Percentiles rank a stretch among this genome's conserved stretches.
These are phyloP conservation scores for Agrotis clavis DNA, from an alignment of 2,888 invertebrate species.

Conservation along the genomic window DNA sequence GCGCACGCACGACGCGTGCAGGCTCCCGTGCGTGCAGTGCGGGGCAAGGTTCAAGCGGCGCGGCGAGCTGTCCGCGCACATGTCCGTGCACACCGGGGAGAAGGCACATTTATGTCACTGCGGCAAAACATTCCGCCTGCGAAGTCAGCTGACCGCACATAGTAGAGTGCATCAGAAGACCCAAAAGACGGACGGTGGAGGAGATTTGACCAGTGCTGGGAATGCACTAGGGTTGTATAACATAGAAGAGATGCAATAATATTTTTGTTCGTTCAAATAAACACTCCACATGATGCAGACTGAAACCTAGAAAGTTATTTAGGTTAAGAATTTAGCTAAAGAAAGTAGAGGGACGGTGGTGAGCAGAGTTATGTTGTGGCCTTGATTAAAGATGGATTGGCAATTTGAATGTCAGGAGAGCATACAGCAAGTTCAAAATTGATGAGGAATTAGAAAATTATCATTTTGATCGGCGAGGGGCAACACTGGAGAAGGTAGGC, in stretches of 20 bases:
- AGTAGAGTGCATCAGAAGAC: constrained; percentile 64
- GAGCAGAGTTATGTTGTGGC: neutral
- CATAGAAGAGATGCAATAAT: neutral
- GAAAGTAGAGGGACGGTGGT: neutral
- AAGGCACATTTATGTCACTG: constrained; percentile 90
- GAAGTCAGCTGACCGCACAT: constrained; percentile 77
- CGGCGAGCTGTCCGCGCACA: constrained; percentile 90
- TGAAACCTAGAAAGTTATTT: neutral
- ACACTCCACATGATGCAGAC: neutral
- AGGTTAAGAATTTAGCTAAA: neutral
- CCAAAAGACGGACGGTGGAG: neutral
- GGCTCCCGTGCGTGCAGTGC: constrained; percentile 87
- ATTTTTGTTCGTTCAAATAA: neutral
- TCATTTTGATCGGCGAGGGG: neutral
- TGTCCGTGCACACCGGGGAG: constrained; percentile 90
- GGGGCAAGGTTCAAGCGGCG: constrained; percentile 89
- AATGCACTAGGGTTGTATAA: neutral
- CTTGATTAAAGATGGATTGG: neutral
- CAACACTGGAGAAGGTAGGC: neutral
- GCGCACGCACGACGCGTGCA: constrained; percentile 79
- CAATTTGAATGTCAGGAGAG: neutral
- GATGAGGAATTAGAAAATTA: no score
- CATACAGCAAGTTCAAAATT: neutral
- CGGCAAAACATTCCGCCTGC: constrained; percentile 86
- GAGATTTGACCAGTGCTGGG: neutral